Percentiles rank a stretch among this genome's conserved stretches.
Evolutionary conservation across 2,797 vertebrate species (phyloP).

Genomic region (Heterohyrax brucei): DNA sequence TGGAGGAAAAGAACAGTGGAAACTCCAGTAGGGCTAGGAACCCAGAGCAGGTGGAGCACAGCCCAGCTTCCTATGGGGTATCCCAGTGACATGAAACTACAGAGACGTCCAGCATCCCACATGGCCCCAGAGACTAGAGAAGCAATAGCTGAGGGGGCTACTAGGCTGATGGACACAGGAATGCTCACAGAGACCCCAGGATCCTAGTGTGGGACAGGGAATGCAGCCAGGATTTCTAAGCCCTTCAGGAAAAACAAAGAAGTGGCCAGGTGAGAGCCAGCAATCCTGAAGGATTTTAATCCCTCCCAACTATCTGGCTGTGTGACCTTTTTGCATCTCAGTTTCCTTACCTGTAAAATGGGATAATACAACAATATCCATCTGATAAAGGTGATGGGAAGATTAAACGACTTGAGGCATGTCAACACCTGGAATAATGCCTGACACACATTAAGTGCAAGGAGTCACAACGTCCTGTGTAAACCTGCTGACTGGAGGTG

Average conservation of each 20-base stretch:
- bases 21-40: neutral
- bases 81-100: neutral
- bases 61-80: neutral
- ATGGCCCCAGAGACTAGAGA: neutral
- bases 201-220: neutral
- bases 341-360: neutral
- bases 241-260: neutral
- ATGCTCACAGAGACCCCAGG: neutral
- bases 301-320: neutral
- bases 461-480: neutral
- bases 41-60: neutral
- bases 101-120: neutral
- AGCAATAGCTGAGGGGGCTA: neutral
- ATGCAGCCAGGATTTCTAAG: neutral
- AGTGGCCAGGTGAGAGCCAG: neutral
- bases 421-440: neutral
- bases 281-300: neutral
- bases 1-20: neutral
- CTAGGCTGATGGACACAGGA: neutral
- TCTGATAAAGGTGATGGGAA: neutral
- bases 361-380: neutral
- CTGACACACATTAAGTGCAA: neutral
- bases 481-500: neutral
- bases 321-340: neutral
- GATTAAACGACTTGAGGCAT: neutral